Conservation (phyloP, 2,113 vertebrate species). For the Neoarius graeffei region DNA sequence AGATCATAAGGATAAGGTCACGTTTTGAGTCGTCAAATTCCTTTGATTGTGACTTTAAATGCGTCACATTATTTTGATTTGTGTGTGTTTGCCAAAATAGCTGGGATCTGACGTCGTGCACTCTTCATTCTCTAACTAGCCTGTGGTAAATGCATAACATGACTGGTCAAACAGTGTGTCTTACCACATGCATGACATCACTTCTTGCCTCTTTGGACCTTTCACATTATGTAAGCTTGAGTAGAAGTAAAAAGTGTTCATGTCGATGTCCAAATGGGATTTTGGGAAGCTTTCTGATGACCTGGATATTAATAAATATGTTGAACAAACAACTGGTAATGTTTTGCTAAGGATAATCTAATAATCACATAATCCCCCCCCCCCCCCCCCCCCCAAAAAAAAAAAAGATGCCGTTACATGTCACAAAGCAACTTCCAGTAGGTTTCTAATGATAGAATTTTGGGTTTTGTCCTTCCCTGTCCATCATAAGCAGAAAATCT, state of each 20-base stretch:
- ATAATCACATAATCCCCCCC: not conserved
- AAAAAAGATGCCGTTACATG: not conserved
- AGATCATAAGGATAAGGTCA: not conserved
- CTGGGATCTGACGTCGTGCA: not conserved
- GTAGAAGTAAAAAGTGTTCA: not conserved
- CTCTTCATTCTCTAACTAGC: not conserved
- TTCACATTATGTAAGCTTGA: not conserved
- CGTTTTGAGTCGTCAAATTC: not conserved
- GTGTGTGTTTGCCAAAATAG: not conserved
- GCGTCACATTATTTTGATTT: not conserved
- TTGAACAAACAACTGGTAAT: not conserved
- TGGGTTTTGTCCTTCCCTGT: not conserved
- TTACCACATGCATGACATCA: not conserved
- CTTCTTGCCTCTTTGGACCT: not conserved
- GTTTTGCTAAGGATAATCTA: not conserved
- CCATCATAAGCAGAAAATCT: not conserved
- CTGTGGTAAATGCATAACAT: not conserved
- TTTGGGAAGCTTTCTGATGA: not conserved
- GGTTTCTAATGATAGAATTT: not conserved
- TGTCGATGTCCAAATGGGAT: not conserved
- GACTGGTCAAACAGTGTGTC: not conserved
- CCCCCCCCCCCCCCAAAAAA: not conserved
- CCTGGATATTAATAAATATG: not conserved
- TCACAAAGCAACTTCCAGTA: not conserved
- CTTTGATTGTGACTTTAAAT: too few relatives aligned